These are phyloP conservation scores for Aelia acuminata DNA, from an alignment of 2,888 invertebrate species.

Conservation along the genomic window DNA sequence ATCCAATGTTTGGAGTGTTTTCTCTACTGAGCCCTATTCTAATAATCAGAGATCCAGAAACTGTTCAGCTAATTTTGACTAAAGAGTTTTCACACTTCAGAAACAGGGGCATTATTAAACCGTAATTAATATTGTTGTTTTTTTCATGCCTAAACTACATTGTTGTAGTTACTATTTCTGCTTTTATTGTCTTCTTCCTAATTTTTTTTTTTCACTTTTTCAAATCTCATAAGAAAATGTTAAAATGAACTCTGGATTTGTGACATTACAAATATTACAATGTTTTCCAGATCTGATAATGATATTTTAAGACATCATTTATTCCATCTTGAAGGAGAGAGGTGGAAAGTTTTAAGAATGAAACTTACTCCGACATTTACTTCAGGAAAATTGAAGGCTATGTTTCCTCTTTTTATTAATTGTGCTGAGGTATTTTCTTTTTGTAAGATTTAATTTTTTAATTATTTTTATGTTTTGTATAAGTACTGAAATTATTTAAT, in stretches of 20 bases:
- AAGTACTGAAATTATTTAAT: too few relatives aligned
- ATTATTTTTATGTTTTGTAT: too few relatives aligned
- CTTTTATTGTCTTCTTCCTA: too few relatives aligned
- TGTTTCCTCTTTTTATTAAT: conserved; percentile 60
- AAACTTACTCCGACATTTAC: conserved; percentile 64
- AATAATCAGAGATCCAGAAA: conserved; percentile 52
- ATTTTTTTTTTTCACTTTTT: neutral
- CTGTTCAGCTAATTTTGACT: conserved; percentile 35
- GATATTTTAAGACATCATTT: conserved; percentile 60
- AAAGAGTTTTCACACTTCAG: conserved; percentile 58
- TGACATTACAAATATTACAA: neutral
- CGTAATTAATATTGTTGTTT: neutral
- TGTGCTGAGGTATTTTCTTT: conserved; percentile 54
- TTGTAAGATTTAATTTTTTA: neutral
- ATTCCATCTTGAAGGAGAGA: conserved; percentile 61
- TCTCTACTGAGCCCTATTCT: conserved; percentile 3
- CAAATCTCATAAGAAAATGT: neutral
- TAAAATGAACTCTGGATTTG: neutral
- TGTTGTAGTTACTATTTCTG: neutral
- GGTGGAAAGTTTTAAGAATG: conserved; percentile 61
- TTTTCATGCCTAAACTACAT: neutral
- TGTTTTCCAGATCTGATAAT: conserved; percentile 1
- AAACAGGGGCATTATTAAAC: conserved; percentile 13
- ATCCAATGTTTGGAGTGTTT: conserved; percentile 46
- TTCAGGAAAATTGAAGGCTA: conserved; percentile 62